These are phyloP conservation scores for Ranitomeya imitator DNA, from an alignment of 2,113 vertebrate species.

Conservation along the genomic window DNA sequence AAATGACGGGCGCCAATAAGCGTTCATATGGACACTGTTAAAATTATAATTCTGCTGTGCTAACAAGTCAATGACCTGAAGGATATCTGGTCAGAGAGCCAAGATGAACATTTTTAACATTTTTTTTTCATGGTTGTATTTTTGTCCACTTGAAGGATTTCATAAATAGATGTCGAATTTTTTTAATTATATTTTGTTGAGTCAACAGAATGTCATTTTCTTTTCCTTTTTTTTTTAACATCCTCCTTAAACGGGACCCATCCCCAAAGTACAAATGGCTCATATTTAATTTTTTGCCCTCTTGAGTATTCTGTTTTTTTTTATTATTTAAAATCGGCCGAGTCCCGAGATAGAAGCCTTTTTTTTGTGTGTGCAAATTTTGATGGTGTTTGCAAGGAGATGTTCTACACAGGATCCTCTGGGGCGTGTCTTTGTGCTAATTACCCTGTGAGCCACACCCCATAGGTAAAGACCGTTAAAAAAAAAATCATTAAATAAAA, in stretches of 20 bases:
- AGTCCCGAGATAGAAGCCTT: no score
- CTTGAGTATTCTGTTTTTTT: no score
- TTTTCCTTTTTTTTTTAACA: not conserved
- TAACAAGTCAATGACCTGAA: conserved; percentile 46
- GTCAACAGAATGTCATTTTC: not conserved
- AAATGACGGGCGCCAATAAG: conserved; percentile 36
- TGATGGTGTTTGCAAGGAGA: no score
- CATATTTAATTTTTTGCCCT: no score
- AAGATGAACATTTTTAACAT: conserved; percentile 38
- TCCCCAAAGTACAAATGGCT: no score
- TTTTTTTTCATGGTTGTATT: not conserved
- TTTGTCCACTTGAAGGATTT: not conserved
- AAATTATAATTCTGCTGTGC: conserved; percentile 44
- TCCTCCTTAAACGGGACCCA: not conserved
- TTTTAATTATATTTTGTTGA: not conserved
- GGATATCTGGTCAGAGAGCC: conserved; percentile 19
- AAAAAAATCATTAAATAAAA: no score
- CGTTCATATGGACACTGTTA: conserved; percentile 49
- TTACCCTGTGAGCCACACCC: no score
- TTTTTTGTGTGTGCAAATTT: no score
- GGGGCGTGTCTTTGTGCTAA: no score
- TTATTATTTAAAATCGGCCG: no score
- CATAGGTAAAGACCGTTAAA: no score
- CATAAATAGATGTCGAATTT: not conserved
- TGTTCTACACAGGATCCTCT: no score